phyloP scores from a whole-genome alignment of 2,797 vertebrate genomes.

The Knipowitschia caucasica region DNA sequence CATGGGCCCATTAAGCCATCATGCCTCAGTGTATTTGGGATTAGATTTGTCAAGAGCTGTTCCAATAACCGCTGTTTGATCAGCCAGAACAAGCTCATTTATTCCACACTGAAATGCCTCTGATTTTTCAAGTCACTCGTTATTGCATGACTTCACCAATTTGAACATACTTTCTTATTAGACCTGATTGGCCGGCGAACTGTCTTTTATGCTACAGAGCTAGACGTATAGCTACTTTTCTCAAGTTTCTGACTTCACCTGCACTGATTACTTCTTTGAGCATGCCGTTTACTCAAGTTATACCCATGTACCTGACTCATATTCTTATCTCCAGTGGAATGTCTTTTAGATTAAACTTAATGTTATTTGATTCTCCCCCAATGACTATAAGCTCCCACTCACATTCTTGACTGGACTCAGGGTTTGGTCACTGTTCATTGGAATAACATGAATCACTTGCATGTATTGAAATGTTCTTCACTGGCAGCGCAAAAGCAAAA shows the following conservation, averaged over 20 bases:
- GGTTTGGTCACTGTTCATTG: conserved; percentile 1
- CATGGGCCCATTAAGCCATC: conserved; percentile 56
- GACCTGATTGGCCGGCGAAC: neutral
- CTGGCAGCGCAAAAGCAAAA: no score
- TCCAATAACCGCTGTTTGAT: conserved; percentile 55
- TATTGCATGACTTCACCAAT: conserved; percentile 9
- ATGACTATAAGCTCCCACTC: conserved; percentile 5
- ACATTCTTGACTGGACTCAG: conserved; percentile 12
- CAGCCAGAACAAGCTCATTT: conserved; percentile 29
- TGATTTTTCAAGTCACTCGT: conserved; percentile 17
- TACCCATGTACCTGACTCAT: neutral
- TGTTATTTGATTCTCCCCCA: neutral
- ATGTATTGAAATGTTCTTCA: no score
- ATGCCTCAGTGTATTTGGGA: conserved; percentile 55
- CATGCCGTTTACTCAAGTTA: neutral
- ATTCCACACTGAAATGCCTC: conserved; percentile 4
- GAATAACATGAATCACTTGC: neutral
- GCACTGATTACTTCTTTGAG: no score
- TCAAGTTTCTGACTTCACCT: neutral
- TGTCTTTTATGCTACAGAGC: conserved; percentile 13
- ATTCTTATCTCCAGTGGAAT: conserved; percentile 1
- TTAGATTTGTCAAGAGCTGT: conserved; percentile 66
- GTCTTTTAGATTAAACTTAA: neutral
- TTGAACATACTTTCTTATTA: conserved; percentile 17
- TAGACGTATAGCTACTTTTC: no score